Conservation (phyloP, 92 coral and sea anemone species). For the Virgularia gustaviana region DNA sequence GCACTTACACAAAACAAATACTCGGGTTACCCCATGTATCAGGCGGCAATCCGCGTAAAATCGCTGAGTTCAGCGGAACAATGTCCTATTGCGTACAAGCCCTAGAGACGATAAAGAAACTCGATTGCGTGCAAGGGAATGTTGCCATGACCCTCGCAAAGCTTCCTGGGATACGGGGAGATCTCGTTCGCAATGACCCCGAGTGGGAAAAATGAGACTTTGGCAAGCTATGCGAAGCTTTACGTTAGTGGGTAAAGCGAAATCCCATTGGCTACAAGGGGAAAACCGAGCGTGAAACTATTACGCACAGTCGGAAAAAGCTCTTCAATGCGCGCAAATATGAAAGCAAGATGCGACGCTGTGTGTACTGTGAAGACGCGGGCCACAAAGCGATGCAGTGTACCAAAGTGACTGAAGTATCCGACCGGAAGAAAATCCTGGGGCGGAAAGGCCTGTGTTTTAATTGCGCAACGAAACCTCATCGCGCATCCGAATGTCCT, state of each 20-base stretch:
- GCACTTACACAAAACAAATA: neutral
- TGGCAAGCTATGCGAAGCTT: neutral
- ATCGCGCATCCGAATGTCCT: neutral
- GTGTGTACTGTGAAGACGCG: conserved; percentile 1
- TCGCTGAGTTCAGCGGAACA: neutral
- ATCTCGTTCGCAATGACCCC: conserved; percentile 39
- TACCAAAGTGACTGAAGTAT: neutral
- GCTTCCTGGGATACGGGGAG: conserved; percentile 45
- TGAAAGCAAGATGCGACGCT: neutral
- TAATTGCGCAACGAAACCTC: conserved; percentile 6
- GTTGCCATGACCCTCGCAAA: conserved; percentile 43
- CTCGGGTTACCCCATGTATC: neutral
- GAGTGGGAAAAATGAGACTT: conserved; percentile 29
- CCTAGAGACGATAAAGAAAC: conserved; percentile 4
- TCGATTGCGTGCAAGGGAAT: conserved; percentile 26
- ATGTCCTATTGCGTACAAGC: neutral
- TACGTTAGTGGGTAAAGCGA: neutral
- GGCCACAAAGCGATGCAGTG: neutral
- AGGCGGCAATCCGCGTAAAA: neutral
- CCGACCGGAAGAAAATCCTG: neutral
- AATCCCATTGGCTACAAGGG: neutral
- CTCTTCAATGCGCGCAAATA: conserved; percentile 7
- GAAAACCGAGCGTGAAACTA: neutral
- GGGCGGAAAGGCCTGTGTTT: neutral
- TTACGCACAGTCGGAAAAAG: neutral